Conservation (phyloP, 2,797 vertebrate genomes). For the Cirrhinus mrigala region DNA sequence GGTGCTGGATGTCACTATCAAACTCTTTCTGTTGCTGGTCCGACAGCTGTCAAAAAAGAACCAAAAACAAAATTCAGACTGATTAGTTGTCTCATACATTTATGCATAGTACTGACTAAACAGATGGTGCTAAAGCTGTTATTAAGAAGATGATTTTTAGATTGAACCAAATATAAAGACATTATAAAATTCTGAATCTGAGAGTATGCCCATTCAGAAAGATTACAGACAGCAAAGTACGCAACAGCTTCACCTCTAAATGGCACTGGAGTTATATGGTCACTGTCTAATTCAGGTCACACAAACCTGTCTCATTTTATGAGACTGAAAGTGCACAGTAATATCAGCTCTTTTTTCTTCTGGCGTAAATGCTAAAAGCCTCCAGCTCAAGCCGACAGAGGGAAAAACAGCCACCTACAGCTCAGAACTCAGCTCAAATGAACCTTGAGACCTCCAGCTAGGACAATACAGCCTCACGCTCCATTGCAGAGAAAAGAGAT, state of each 20-base stretch:
- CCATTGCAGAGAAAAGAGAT: constrained; percentile 23
- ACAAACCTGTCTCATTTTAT: constrained; percentile 37
- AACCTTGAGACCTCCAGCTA: constrained; percentile 49
- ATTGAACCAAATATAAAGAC: constrained; percentile 9
- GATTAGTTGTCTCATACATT: neutral
- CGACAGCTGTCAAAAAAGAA: constrained; percentile 86
- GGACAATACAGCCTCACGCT: constrained; percentile 44
- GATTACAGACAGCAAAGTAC: neutral
- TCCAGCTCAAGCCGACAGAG: constrained; percentile 40
- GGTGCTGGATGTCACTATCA: constrained; percentile 96
- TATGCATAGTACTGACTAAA: neutral
- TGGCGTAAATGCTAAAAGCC: constrained; percentile 48
- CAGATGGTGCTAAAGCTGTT: neutral
- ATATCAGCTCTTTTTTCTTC: constrained; percentile 29
- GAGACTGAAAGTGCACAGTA: constrained; percentile 22
- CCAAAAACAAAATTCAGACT: neutral
- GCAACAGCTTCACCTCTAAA: neutral
- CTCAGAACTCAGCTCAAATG: constrained; percentile 40
- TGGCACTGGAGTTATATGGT: neutral
- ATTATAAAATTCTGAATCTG: neutral
- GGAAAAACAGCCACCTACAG: constrained; percentile 39
- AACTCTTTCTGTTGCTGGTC: constrained; percentile 95
- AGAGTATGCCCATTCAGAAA: constrained; percentile 39
- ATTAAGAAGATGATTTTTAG: neutral
- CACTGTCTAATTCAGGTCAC: constrained; percentile 20